These are phyloP conservation scores for Drosophila hydei DNA, from an alignment of 1,140 invertebrate genomes.

Conservation along the genomic window DNA sequence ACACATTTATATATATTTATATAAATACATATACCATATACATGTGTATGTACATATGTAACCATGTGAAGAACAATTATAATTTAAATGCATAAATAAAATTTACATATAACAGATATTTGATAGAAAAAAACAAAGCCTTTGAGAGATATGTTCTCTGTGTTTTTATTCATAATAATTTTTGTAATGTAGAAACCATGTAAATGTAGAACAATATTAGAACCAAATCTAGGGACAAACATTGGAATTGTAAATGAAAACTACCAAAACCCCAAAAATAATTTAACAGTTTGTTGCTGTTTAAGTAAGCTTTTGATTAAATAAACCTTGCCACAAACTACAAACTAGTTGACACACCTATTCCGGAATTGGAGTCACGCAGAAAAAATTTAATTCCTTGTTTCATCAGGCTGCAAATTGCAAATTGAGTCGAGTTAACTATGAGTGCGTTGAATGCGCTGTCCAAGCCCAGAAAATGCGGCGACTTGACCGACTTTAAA, in stretches of 20 bases:
- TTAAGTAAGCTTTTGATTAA: not conserved
- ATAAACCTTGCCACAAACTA: no score
- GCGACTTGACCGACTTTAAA: constrained; percentile 68
- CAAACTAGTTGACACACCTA: constrained; percentile 11
- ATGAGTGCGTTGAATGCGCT: constrained; percentile 28
- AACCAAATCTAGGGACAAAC: no score
- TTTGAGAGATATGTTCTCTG: not conserved
- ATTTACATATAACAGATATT: constrained; percentile 54
- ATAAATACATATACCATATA: constrained; percentile 54
- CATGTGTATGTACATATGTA: constrained; percentile 66
- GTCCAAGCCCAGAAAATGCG: constrained; percentile 15
- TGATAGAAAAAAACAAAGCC: constrained; percentile 26
- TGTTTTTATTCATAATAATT: not conserved
- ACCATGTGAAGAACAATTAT: constrained; percentile 66
- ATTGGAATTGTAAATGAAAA: no score
- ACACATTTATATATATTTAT: constrained; percentile 11
- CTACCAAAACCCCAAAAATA: no score
- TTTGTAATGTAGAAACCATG: not conserved
- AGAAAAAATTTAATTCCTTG: not conserved
- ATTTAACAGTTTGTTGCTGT: not conserved
- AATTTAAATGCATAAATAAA: constrained; percentile 69
- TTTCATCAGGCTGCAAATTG: constrained; percentile 2
- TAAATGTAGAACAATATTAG: no score
- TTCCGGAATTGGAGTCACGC: not conserved
- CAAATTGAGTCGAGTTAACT: constrained; percentile 59